A percentile compares a stretch with the other conserved stretches of the same genome.
Evolutionary conservation across 2,797 vertebrate genomes (phyloP).

Genomic region (Acanthurus lineatus): DNA sequence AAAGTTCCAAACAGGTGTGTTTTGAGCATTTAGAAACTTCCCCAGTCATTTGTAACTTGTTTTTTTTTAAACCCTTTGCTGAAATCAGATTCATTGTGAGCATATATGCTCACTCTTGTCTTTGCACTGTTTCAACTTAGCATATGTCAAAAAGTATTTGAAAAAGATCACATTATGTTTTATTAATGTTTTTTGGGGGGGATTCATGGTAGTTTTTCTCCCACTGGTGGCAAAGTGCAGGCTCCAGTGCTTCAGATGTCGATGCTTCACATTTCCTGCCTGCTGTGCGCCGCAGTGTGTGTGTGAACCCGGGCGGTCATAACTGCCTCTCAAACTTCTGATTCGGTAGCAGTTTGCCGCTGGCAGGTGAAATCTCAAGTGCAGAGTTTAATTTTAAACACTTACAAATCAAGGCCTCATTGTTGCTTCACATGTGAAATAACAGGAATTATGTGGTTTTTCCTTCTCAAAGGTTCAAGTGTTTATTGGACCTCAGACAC

Average conservation of each 20-base stretch:
- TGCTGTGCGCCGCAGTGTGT: neutral
- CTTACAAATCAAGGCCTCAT: constrained; percentile 20
- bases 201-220: neutral
- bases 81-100: too few species aligned
- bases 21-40: too few species aligned
- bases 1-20: too few species aligned
- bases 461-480: constrained; percentile 19
- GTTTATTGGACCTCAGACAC: constrained; percentile 8
- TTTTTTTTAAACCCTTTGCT: too few species aligned
- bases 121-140: too few species aligned
- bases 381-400: constrained; percentile 25
- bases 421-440: constrained; percentile 28
- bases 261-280: constrained; percentile 23
- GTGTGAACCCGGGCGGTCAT: constrained; percentile 2
- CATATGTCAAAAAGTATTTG: too few species aligned
- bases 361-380: constrained; percentile 9
- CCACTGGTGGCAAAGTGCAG: neutral
- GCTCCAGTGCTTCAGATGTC: neutral
- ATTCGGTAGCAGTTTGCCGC: neutral
- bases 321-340: constrained; percentile 16
- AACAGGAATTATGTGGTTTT: neutral
- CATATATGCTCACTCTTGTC: too few species aligned
- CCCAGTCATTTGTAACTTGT: too few species aligned
- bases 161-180: too few species aligned
- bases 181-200: too few species aligned